Evolutionary conservation across 2,888 invertebrate species (phyloP), one percentile per base, ranked within the genome.

Genomic region (Anthophora plumipes): DNA sequence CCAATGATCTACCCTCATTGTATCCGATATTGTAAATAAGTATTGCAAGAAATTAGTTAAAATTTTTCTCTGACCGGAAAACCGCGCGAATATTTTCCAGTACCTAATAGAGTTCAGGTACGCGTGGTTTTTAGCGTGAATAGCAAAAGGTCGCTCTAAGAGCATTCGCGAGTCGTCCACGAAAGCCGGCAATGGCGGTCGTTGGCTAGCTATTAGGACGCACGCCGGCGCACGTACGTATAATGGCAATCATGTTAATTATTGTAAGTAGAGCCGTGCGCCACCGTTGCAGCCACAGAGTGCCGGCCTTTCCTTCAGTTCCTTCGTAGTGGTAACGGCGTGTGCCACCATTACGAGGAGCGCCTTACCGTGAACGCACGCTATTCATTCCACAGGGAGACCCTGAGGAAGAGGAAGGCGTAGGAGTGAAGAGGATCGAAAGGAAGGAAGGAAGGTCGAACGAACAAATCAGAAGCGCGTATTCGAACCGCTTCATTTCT

Each of bases 171-270:
- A 43, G 17, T 60, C 39, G 22, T 61, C 37, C 55, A 41, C 57
- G 71, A 60, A 83, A 84, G 83, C 77, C 77, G 75, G 84, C 83
- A 85, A 84, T 83, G 86, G 82, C 84, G 88, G 66, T 79, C 86
- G 86, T 68, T 63, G 82, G 84, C 86, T 88, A 85, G 66, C 89
- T 88, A 90, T 91, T 90, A 88, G 84, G 82, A 85, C 64, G 86
- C 88, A 86, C 85, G 82, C 84, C 85, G 87, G 88, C 85, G 83
- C 88, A 88, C 89, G 88, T 91, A 88, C 85, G 89, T 90, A 90
- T 92, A 92, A 92, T 92, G 89, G 91, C 91, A 91, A 91, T 91
- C 91, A 92, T 91, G 92, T 92, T 92, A 92, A 92, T 92, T 92
- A 92, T 91, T 90, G 90, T 90, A 91, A 91, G 91, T 89, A 91